Conservation (phyloP, 2,113 vertebrate species). For the Danionella cerebrum region DNA sequence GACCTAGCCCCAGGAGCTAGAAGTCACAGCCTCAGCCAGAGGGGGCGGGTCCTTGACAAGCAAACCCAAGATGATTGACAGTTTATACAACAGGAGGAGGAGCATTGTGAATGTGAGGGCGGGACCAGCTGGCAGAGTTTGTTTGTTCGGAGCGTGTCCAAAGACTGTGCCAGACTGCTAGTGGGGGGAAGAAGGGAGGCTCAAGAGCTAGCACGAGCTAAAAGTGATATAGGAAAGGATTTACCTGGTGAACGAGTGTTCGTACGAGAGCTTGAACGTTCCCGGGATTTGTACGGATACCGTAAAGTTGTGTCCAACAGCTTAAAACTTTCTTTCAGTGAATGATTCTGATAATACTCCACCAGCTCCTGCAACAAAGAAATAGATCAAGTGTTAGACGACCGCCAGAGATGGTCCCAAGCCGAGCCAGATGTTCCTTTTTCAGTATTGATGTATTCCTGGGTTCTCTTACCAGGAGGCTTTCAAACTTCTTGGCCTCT, state of each 20-base stretch:
- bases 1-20: conserved; percentile 21
- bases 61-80: conserved; percentile 25
- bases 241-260: conserved; percentile 86
- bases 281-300: conserved; percentile 86
- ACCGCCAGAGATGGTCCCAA: too few species aligned
- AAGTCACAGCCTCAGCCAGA: not conserved
- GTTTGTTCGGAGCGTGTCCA: conserved; percentile 4
- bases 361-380: conserved; percentile 78
- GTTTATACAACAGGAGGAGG: conserved; percentile 19
- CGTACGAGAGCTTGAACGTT: conserved; percentile 71
- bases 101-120: conserved; percentile 27
- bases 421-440: too few species aligned
- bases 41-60: conserved; percentile 8
- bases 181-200: too few species aligned
- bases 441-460: too few species aligned
- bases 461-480: conserved; percentile 74
- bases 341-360: conserved; percentile 94
- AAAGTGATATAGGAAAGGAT: too few species aligned
- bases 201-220: too few species aligned
- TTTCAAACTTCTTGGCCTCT: conserved; percentile 96
- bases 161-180: not conserved
- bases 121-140: conserved; percentile 24
- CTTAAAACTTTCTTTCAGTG: conserved; percentile 97
- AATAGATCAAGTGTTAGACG: not conserved
- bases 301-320: conserved; percentile 88